Conservation (phyloP, 35 echinoderm and acorn worm species). For the Eucidaris tribuloides region DNA sequence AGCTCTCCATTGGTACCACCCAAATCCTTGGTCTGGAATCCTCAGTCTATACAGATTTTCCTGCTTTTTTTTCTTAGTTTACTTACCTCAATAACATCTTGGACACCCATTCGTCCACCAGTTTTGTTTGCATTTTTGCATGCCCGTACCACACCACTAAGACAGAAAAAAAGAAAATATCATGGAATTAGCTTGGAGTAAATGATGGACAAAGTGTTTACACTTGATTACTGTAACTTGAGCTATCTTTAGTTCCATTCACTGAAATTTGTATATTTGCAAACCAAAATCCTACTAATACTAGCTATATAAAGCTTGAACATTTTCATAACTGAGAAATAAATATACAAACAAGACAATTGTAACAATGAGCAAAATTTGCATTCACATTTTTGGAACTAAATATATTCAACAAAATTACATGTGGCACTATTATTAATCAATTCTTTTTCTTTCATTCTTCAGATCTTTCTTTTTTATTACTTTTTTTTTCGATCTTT, state of each 20-base stretch:
- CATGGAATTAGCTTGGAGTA: neutral
- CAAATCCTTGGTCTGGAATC: too few species aligned
- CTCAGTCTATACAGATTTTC: neutral
- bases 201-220: neutral
- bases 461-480: too few species aligned
- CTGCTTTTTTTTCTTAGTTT: neutral
- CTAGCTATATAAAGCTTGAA: neutral
- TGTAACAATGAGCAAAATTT: too few species aligned
- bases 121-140: neutral
- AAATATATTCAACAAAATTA: too few species aligned
- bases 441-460: too few species aligned
- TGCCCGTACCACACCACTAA: conserved; percentile 11
- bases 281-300: neutral
- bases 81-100: conserved; percentile 21
- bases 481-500: too few species aligned
- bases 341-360: too few species aligned
- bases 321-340: too few species aligned
- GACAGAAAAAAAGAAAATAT: neutral
- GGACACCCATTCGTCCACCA: neutral
- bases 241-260: neutral
- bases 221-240: neutral
- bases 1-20: neutral
- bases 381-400: too few species aligned
- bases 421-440: too few species aligned
- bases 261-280: neutral